These are phyloP conservation scores for Pangasianodon hypophthalmus DNA, from an alignment of 2,113 vertebrate genomes.

Conservation along the genomic window DNA sequence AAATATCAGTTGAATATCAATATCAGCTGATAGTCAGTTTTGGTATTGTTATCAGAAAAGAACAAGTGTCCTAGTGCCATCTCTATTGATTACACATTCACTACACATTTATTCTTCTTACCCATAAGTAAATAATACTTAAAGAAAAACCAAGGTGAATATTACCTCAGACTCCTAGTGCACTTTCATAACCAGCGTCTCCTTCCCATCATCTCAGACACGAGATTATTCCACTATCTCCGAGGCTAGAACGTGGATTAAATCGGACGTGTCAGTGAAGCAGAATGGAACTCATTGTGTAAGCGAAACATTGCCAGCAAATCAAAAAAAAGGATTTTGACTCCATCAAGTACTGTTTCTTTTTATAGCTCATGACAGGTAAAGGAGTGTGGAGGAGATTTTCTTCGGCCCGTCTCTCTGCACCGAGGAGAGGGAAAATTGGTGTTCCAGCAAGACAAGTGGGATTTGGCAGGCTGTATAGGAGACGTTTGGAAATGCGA, in stretches of 20 bases:
- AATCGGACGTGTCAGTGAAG: constrained; percentile 15
- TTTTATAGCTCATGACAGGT: constrained; percentile 2
- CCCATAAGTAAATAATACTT: background rate
- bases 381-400: background rate
- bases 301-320: background rate
- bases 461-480: background rate
- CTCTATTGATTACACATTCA: background rate
- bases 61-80: background rate
- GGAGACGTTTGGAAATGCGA: background rate
- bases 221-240: background rate
- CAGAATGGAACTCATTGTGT: background rate
- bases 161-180: background rate
- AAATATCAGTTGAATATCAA: background rate
- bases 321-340: background rate
- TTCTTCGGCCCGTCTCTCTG: background rate
- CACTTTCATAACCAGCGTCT: background rate
- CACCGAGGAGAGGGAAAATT: background rate
- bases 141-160: background rate
- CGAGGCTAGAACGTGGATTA: background rate
- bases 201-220: background rate
- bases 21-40: background rate
- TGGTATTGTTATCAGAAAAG: background rate
- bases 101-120: background rate
- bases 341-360: background rate
- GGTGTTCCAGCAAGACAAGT: background rate